Conservation (phyloP, 2,113 vertebrate species). For the Furnarius figulus region DNA sequence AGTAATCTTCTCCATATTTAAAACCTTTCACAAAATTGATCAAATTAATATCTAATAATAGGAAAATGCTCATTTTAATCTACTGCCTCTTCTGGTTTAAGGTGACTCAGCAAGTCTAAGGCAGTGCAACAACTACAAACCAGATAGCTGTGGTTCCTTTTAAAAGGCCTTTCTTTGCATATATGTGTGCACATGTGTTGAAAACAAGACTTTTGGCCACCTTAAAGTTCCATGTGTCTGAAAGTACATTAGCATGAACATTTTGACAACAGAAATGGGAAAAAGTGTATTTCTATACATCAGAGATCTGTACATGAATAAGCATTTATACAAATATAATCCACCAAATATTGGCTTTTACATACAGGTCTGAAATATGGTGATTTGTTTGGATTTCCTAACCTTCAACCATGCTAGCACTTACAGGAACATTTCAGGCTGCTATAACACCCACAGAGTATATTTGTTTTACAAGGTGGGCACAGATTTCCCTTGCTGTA, state of each 20-base stretch:
- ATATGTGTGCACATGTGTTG: background rate
- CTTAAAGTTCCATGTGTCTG: background rate
- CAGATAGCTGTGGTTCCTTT: background rate
- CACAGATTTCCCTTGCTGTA: background rate
- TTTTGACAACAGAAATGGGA: conserved; percentile 17
- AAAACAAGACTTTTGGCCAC: conserved; percentile 43
- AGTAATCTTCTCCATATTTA: background rate
- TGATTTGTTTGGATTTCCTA: conserved; percentile 54
- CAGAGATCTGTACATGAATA: conserved; percentile 54
- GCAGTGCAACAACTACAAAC: conserved; percentile 15
- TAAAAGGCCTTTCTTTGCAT: background rate
- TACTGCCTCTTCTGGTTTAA: background rate
- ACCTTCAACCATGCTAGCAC: conserved; percentile 57
- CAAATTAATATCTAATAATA: conserved; percentile 23
- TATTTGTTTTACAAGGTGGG: conserved; percentile 13
- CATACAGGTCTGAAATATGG: conserved; percentile 57
- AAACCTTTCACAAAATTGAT: background rate
- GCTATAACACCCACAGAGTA: conserved; percentile 39
- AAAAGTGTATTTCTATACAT: conserved; percentile 29
- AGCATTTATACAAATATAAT: conserved; percentile 69
- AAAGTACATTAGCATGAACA: background rate
- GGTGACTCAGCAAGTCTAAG: background rate
- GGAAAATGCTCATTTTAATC: conserved; percentile 11
- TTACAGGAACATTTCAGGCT: conserved; percentile 53
- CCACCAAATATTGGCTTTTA: conserved; percentile 75